Conservation (phyloP, 2,888 invertebrate genomes). For the Aleiodes testaceus region DNA sequence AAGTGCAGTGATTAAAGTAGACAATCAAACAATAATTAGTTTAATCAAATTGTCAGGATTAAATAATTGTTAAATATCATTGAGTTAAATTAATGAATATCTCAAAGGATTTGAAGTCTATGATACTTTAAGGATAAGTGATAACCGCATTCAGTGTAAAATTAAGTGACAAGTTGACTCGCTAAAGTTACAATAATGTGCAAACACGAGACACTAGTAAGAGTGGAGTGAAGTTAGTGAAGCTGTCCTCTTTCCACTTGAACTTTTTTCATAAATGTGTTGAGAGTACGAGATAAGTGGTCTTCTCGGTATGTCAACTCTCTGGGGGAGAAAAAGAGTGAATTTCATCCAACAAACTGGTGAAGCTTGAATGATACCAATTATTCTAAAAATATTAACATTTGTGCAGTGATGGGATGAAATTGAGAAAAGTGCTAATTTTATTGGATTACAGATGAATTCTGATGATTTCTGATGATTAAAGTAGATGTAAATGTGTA, state of each 20-base stretch:
- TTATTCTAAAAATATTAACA: too few species aligned
- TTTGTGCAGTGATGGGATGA: too few species aligned
- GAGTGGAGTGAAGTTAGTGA: not conserved
- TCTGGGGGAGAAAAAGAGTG: not conserved
- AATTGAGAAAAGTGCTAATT: too few species aligned
- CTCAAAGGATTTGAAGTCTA: not conserved
- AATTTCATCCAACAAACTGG: not conserved
- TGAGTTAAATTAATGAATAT: conserved; percentile 2
- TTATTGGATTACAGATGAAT: too few species aligned
- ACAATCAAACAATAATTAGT: conserved; percentile 5
- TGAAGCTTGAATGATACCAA: too few species aligned
- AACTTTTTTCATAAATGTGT: conserved; percentile 25
- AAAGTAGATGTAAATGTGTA: too few species aligned
- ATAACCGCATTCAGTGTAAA: too few species aligned
- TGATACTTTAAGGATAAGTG: not conserved
- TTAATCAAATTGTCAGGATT: not conserved
- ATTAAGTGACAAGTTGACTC: not conserved
- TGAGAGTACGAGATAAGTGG: not conserved
- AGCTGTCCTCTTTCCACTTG: not conserved
- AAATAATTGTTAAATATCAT: too few species aligned
- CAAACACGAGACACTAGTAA: conserved; percentile 15
- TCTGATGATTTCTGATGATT: too few species aligned
- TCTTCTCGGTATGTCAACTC: not conserved
- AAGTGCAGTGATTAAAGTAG: conserved; percentile 9
- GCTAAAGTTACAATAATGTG: not conserved